Evolutionary conservation across 2,888 invertebrate genomes (phyloP), one percentile per base, ranked within the genome.

Genomic region (Ichneumon xanthorius): DNA sequence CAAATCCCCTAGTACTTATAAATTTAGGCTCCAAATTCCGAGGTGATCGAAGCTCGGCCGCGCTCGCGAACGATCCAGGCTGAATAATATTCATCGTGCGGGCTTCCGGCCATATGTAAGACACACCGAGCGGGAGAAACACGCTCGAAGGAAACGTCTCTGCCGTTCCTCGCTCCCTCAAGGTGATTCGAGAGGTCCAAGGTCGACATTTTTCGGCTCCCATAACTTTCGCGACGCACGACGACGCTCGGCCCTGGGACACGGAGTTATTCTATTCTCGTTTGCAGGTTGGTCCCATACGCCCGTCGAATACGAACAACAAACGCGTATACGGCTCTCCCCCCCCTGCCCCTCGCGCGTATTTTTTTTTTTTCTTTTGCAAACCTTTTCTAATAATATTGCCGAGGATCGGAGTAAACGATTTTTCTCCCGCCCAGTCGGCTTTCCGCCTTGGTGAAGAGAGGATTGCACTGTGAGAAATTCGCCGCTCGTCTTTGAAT

Each of bases 171-270:
- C 86, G 68, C 82, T 85, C 79, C 50, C 72, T 83, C 89, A 89
- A 89, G 89, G 89, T 88, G 88, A 87, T 88, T 87, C 86, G 88
- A 87, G 87, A 81, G 71, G 84, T 88, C 80, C 89, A 91, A 92
- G 91, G 91, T 90, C 90, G 88, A 70, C 40, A 85, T 88, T 88
- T 85, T 89, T 90, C 86, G 88, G 89, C 86, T 82, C 53, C 30
- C 63, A 30, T 26, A 61, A 7, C 65, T 63, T 26, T 73, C 22
- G 67, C 82, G 61, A 67, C 22, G 61, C 71, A 26, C 63, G 68
- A 67, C 76, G 71, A 68, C 58, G 67, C 58, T 68, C 80, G 85
- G 77, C 82, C 85, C 82, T 86, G 80, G 55, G 72, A 73, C 26
- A 33, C 45, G n/a, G 40, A 72, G 58, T 80, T 80, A 80, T 86